Percentiles rank a stretch among this genome's conserved stretches.
These are phyloP conservation scores for Eudyptes chrysolophus DNA, from an alignment of 2,113 vertebrate genomes.

Conservation along the genomic window DNA sequence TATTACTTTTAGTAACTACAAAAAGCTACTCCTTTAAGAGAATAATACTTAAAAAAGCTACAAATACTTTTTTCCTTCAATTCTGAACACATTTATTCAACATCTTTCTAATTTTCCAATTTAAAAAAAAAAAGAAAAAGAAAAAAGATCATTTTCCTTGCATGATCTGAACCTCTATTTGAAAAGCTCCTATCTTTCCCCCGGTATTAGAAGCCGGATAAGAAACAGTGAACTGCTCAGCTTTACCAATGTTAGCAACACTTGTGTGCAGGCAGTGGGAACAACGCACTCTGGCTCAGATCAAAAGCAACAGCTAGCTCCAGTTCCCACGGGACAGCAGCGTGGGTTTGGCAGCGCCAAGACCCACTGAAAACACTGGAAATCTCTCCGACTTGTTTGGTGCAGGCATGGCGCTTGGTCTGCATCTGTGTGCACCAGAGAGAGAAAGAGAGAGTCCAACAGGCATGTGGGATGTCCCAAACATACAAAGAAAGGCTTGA, in stretches of 20 bases:
- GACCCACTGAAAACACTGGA: neutral
- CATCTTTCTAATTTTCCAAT: neutral
- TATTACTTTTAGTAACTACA: neutral
- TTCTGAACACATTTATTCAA: neutral
- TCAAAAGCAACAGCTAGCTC: neutral
- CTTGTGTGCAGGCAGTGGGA: neutral
- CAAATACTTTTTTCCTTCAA: neutral
- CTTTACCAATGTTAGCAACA: neutral
- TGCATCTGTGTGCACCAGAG: neutral
- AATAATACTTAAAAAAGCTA: neutral
- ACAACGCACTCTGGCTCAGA: neutral
- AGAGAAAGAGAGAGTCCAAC: neutral
- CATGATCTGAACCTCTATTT: neutral
- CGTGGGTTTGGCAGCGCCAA: neutral
- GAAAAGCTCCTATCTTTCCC: neutral
- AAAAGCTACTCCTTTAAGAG: neutral
- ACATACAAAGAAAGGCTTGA: neutral
- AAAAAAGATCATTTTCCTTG: neutral
- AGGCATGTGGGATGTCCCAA: neutral
- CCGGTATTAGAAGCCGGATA: neutral
- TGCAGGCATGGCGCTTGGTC: rapidly evolving
- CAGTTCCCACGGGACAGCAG: neutral
- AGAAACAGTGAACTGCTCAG: neutral
- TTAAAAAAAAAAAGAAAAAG: no score
- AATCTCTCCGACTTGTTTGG: neutral